Base-by-base conservation (phyloP, 2,797 vertebrate species). In the Poecilia gillii region DNA sequence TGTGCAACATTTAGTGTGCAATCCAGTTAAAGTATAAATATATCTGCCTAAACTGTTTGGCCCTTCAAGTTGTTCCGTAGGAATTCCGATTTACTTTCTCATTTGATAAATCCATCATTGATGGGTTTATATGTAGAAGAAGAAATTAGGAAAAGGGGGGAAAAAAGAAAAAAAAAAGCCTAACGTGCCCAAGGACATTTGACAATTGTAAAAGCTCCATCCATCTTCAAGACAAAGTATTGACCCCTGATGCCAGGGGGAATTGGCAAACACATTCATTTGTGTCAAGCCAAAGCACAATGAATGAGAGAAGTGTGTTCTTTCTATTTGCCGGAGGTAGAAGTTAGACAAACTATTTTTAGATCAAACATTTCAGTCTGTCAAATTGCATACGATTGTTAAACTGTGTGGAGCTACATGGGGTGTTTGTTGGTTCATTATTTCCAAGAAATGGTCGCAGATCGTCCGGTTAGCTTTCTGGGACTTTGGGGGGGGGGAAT, bases 171-270 rank as follows among this genome's bases (percentile, higher is more conserved):
- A 12, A 51, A 51, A 74, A 78, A 79, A 43, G 57, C 77, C 80
- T 66, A 75, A 79, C 11, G 46, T 75, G 88, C 90, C 88, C 59
- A 75, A 91, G 78, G 89, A 87, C 45, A 55, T 90, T 89, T 90
- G 90, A 90, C 91, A 85, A 87, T 92, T 84, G 77, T 85, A 88
- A 90, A 91, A 90, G 91, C 90, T 76, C 79, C 88, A 93, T 95
- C 91, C 92, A 94, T 91, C 90, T 90, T 93, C 74, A 75, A 90
- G 92, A 91, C 87, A 89, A 90, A 91, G 83, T 91, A 94, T 92
- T 81, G 88, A 92, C 89, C 81, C 82, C 77, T 20, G 41, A 83
- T 78, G 87, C 82, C 88, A 23, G 83, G 71, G 87, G 84, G 85
- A 91, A 89, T 90, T 81, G 79, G 82, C 86, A 86, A 92, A 87